Evolutionary conservation across 1,140 invertebrate species (phyloP).

Genomic region (Conopomorpha cramerella): DNA sequence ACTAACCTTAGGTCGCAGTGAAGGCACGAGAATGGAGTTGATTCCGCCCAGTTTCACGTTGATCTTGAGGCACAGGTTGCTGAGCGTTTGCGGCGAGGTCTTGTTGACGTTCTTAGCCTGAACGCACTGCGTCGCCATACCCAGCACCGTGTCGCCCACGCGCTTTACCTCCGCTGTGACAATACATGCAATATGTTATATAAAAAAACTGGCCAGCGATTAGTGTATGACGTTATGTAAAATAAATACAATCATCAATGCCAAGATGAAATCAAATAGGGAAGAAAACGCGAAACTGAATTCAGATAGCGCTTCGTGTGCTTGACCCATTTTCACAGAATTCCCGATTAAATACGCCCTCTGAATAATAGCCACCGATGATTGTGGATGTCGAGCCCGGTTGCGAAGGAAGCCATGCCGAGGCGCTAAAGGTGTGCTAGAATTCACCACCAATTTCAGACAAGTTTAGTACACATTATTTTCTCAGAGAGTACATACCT

Average conservation of each 20-base stretch:
- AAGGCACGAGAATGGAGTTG: constrained; percentile 98
- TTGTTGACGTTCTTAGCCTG: constrained; percentile 99
- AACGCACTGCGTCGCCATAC: constrained; percentile 99
- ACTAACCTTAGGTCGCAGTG: constrained; percentile 84
- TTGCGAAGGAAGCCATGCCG: too few relatives aligned
- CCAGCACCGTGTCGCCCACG: constrained; percentile 97
- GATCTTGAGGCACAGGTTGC: constrained; percentile 99
- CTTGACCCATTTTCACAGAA: too few relatives aligned
- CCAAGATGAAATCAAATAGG: not conserved
- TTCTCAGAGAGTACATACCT: too few relatives aligned
- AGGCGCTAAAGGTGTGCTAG: too few relatives aligned
- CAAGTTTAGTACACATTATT: too few relatives aligned
- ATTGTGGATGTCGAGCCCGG: too few relatives aligned
- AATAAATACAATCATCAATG: not conserved
- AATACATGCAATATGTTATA: not conserved
- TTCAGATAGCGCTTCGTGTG: too few relatives aligned
- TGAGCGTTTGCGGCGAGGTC: constrained; percentile 98
- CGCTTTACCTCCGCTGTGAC: constrained; percentile 95
- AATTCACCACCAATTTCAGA: too few relatives aligned
- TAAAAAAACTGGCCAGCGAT: too few relatives aligned
- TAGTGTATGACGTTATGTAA: not conserved
- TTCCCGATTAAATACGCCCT: too few relatives aligned
- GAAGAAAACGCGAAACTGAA: constrained; percentile 1
- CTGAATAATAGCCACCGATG: too few relatives aligned
- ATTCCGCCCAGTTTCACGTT: constrained; percentile 99